Conservation (phyloP, 2,797 vertebrate species). For the Jordanella pulchra region DNA sequence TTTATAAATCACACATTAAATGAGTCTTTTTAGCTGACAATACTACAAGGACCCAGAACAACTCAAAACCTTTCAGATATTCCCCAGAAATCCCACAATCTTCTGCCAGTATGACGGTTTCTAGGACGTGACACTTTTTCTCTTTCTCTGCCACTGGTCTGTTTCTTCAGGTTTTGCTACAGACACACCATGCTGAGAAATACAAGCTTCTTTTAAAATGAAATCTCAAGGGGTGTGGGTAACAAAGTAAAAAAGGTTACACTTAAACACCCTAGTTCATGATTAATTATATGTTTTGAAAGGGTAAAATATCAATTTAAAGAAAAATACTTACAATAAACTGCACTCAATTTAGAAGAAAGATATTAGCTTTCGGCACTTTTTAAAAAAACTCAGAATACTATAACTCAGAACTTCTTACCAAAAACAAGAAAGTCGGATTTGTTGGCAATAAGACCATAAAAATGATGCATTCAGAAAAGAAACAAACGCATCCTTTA, state of each 20-base stretch:
- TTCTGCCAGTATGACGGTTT: neutral
- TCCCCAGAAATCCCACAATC: neutral
- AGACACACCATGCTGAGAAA: neutral
- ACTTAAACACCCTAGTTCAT: neutral
- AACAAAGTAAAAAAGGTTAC: neutral
- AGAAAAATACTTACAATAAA: neutral
- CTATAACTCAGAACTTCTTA: neutral
- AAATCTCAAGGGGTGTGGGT: neutral
- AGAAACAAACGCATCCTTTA: neutral
- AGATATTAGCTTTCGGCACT: neutral
- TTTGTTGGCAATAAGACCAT: neutral
- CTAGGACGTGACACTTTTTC: neutral
- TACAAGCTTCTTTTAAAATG: neutral
- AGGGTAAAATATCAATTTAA: neutral
- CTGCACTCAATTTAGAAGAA: neutral
- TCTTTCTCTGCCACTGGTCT: neutral
- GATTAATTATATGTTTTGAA: neutral
- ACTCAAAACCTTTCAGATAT: neutral
- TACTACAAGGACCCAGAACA: neutral
- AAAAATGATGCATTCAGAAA: neutral
- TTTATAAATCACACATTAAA: slow-evolving; percentile 31
- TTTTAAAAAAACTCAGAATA: neutral
- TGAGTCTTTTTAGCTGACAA: slow-evolving; percentile 7
- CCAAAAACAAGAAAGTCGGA: neutral
- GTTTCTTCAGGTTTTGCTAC: neutral